Conservation (phyloP, 2,888 invertebrate genomes). For the Nemapogon koenigi region DNA sequence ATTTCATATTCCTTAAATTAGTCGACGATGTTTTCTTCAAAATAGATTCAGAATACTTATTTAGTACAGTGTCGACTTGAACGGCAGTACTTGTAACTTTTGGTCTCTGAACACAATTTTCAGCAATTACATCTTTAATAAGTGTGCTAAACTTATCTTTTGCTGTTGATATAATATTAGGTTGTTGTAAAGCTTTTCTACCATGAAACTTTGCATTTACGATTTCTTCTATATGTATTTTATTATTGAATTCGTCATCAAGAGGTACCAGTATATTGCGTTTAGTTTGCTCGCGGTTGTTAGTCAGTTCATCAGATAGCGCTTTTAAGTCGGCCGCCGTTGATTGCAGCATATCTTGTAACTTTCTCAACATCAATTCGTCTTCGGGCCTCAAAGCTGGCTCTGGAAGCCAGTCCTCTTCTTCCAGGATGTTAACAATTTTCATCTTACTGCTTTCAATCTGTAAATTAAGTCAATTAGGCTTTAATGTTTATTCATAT, state of each 20-base stretch:
- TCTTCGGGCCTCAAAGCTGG: slow-evolving; percentile 51
- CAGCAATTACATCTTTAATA: slow-evolving; percentile 14
- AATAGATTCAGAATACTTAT: slow-evolving; percentile 31
- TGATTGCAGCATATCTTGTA: slow-evolving; percentile 54
- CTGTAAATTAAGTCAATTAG: too few relatives aligned
- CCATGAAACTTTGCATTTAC: slow-evolving; percentile 58
- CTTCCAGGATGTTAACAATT: slow-evolving; percentile 51
- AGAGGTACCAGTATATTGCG: slow-evolving; percentile 40
- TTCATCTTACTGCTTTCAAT: slow-evolving; percentile 52
- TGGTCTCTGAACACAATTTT: slow-evolving; percentile 10
- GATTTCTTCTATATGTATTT: slow-evolving; percentile 51
- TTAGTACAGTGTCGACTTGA: slow-evolving; percentile 23
- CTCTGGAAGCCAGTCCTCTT: slow-evolving; percentile 49
- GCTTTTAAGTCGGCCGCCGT: slow-evolving; percentile 53
- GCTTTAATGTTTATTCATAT: too few relatives aligned
- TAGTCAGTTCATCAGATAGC: slow-evolving; percentile 45
- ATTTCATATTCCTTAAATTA: slow-evolving; percentile 32
- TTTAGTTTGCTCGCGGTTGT: slow-evolving; percentile 38
- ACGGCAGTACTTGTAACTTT: slow-evolving; percentile 22
- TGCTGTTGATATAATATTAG: slow-evolving; percentile 11
- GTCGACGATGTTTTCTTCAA: slow-evolving; percentile 30
- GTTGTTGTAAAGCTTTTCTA: slow-evolving; percentile 28
- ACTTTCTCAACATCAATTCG: slow-evolving; percentile 44
- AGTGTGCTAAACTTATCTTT: too few relatives aligned
- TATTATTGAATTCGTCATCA: slow-evolving; percentile 55